Base-by-base conservation (phyloP, 2,113 vertebrate genomes). In the Arizona elegans region DNA sequence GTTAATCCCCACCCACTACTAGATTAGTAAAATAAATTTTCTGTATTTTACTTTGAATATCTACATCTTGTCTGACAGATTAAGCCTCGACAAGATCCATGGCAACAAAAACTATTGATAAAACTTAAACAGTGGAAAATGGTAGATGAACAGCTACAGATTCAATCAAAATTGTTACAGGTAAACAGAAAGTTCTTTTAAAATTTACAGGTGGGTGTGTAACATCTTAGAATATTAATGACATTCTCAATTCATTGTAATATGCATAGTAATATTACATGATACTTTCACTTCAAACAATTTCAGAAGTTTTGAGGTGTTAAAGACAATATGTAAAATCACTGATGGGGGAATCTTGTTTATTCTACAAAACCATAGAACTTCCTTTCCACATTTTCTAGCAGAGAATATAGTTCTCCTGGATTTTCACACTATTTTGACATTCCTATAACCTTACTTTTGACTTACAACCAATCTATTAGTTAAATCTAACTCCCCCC, bases 31-130 rank as follows among this genome's bases (percentile, higher is more conserved):
- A 56, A 56, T 33, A 1, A 38, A 43, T 56, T 21, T 58, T 23
- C 21, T 85, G 10, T 15, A n/a, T 65, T 24, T n/a, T 62, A 13
- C 55, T 86, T 92, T 86, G 47, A 24, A 43, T n/a, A 33, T 29
- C 15, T 86, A 33, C 5, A 88, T 88, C 6, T 94, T 94, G 93
- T 92, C 23, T 94, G 17, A 7, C 75, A 98, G 97, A 96, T 98
- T 93, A 98, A 98, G 93, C 97, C 98, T 92, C 97, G 96, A 95
- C 94, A 65, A 93, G 98, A 98, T 95, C 97, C 95, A 5, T 98
- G 98, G 97, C 97, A 98, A 90, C 97, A 98, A 96, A 98, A 98
- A 50, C 93, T 97, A 94, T 26, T 97, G 85, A 96, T 95, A 24
- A 98, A 98, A 96, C 95, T 98, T n/a, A 97, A 98, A 93, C 96